Base-by-base conservation (phyloP, 2,888 invertebrate genomes). In the Hoplodrina ambigua region DNA sequence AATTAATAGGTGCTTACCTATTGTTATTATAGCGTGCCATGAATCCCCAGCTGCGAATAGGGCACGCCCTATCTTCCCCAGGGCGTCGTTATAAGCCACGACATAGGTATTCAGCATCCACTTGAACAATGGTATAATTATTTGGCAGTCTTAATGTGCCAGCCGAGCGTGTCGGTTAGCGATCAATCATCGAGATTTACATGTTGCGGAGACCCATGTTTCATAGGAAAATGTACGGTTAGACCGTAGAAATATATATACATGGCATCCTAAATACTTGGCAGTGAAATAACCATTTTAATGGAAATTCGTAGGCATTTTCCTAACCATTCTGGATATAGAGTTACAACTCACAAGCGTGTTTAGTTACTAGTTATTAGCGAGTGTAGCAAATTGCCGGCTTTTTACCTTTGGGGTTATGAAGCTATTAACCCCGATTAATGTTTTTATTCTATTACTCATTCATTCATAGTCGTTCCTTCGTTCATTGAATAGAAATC, bases 401-500 rank as follows among this genome's bases (percentile, higher is more conserved):
- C 20, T 79, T 70, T 79, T 75, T 72, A 66, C 69, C 68, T 75
- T 57, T 25, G 70, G 30, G 19, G 60, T 60, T 69, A 72, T 68
- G 52, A 64, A 78, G 55, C 76, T 46, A 79, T 76, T 81, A 72
- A 64, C 72, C 69, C 25, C 56, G 20, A 69, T 77, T 25, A 73
- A 69, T 64, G 53, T 30, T 67, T 61, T 62, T 41, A 72, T 71
- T 81, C 30, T n/a, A 80, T 72, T 70, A 76, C 37, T 71, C 54
- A 63, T 78, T 77, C 69, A 77, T 77, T 69, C 68, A 75, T 55
- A 62, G 49, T 37, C 30, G 25, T 68, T 50, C 50, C 49, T 61
- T 63, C 62, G 56, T 63, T 78, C 59, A 66, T 75, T 66, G 58
- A 73, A 59, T 69, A 55, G 33, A 25, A 57, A 61, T n/a, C 7